phyloP scores from a whole-genome alignment of 1,140 invertebrate species.

The Caenorhabditis latens region DNA sequence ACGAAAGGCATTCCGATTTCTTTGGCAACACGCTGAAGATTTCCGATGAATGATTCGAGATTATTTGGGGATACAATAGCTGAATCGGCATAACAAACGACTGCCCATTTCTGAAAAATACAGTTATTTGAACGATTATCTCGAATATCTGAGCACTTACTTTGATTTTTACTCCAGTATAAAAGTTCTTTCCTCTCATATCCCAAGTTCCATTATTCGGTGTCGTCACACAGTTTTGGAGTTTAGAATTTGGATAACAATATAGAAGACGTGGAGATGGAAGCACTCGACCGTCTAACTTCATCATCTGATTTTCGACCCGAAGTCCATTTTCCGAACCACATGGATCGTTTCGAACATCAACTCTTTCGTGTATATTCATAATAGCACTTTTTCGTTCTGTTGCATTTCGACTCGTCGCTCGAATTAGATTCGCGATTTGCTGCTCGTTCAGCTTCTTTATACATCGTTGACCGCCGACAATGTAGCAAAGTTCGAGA shows the following conservation, averaged over 20 bases:
- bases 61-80: not conserved
- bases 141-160: not conserved
- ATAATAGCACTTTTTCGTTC: slow-evolving; percentile 8
- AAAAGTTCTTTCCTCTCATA: slow-evolving; percentile 52
- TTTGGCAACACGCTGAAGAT: not conserved
- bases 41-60: not conserved
- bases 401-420: slow-evolving; percentile 23
- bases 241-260: not conserved
- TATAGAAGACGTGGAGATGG: not conserved
- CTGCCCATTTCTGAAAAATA: slow-evolving; percentile 12
- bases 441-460: slow-evolving; percentile 46
- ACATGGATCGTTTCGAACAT: not conserved
- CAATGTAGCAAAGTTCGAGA: slow-evolving; percentile 12
- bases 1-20: slow-evolving; percentile 50
- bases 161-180: not conserved
- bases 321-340: not conserved
- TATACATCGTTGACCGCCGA: slow-evolving; percentile 34
- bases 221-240: slow-evolving; percentile 17
- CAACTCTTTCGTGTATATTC: not conserved
- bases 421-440: slow-evolving; percentile 6
- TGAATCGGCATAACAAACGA: slow-evolving; percentile 10
- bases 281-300: not conserved
- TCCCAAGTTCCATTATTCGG: slow-evolving; percentile 47
- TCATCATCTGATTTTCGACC: not conserved
- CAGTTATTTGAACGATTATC: not conserved